Evolutionary conservation across 37 sponge, comb jelly and placozoan species (phyloP).

Genomic region (Cladorhizidae sp.): DNA sequence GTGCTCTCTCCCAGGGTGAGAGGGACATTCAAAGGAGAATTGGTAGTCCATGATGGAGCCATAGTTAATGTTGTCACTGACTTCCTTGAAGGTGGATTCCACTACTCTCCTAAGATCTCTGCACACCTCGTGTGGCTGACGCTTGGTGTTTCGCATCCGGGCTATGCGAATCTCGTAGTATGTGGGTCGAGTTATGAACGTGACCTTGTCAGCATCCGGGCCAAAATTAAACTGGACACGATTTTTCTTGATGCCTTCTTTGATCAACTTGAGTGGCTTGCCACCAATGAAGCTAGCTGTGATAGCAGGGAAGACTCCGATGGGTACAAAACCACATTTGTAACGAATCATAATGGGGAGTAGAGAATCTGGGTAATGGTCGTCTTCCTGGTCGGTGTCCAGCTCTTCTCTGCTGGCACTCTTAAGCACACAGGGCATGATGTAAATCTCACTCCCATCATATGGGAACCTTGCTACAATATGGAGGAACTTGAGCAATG

Average conservation of each 20-base stretch:
- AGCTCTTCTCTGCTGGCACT: not conserved
- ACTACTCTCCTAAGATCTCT: not conserved
- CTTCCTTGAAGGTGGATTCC: not conserved
- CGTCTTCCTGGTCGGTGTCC: no score
- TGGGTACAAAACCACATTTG: not conserved
- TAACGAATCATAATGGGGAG: not conserved
- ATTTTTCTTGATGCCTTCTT: not conserved
- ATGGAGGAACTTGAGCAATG: not conserved
- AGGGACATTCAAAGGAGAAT: conserved; percentile 6
- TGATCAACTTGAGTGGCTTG: not conserved
- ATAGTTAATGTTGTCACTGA: not conserved
- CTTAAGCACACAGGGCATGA: not conserved
- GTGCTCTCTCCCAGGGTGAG: conserved; percentile 4
- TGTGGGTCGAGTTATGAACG: not conserved
- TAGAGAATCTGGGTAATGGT: not conserved
- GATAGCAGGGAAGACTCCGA: conserved; percentile 3
- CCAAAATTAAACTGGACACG: not conserved
- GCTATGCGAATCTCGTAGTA: not conserved
- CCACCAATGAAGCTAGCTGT: not conserved
- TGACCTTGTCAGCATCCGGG: not conserved
- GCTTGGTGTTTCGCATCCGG: not conserved
- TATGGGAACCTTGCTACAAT: not conserved
- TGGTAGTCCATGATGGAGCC: not conserved
- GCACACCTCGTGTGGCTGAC: not conserved
- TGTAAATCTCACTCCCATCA: not conserved